phyloP scores from a whole-genome alignment of 1,140 invertebrate species.

The Drosophila nigromelanica region DNA sequence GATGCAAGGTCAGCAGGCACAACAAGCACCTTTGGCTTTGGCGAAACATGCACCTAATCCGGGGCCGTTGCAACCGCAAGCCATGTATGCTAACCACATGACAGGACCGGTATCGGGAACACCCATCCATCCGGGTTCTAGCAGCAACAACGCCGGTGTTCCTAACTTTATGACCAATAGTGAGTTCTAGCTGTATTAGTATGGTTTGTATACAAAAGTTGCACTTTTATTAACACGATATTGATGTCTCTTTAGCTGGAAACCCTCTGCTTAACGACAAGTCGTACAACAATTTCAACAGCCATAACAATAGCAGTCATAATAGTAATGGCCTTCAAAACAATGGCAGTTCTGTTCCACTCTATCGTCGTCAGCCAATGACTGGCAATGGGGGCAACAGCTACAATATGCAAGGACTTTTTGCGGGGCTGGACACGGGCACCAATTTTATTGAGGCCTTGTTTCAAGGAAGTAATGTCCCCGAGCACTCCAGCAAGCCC shows the following conservation, averaged over 20 bases:
- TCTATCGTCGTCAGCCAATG: conserved; percentile 84
- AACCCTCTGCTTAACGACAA: conserved; percentile 65
- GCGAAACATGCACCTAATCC: conserved; percentile 27
- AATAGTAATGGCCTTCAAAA: conserved; percentile 54
- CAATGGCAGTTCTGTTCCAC: conserved; percentile 82
- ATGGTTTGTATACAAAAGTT: not conserved
- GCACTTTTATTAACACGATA: not conserved
- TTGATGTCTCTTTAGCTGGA: conserved; percentile 23
- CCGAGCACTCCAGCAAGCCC: conserved; percentile 63
- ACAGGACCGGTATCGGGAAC: conserved; percentile 35
- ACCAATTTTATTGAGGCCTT: conserved; percentile 73
- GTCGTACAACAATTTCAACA: conserved; percentile 56
- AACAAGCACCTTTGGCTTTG: conserved; percentile 27
- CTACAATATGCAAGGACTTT: conserved; percentile 66
- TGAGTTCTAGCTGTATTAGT: conserved; percentile 33
- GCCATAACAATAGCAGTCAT: conserved; percentile 45
- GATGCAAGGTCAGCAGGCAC: conserved; percentile 70
- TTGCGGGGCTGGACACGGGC: conserved; percentile 53
- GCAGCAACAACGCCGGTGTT: conserved; percentile 40
- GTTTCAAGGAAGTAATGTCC: conserved; percentile 71
- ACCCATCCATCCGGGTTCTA: conserved; percentile 41
- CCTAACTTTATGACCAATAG: conserved; percentile 66
- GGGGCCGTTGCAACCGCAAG: conserved; percentile 33
- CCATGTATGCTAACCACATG: conserved; percentile 58
- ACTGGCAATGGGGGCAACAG: conserved; percentile 72